Evolutionary conservation across 2,888 invertebrate genomes (phyloP).

Genomic region (Phragmatobia fuliginosa): DNA sequence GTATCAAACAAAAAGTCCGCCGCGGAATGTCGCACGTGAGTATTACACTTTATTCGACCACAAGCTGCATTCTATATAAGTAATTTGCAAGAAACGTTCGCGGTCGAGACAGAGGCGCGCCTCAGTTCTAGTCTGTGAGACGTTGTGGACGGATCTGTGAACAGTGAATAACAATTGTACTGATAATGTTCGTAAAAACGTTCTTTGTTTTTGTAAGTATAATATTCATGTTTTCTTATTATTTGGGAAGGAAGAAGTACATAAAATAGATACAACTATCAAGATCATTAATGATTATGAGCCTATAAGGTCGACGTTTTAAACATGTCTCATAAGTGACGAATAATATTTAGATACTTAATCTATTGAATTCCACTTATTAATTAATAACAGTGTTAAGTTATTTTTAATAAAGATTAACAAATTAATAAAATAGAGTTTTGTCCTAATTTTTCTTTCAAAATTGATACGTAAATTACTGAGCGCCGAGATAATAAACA

Average conservation of each 20-base stretch:
- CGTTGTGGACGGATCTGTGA: background rate
- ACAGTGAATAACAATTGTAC: background rate
- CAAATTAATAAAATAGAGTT: no score
- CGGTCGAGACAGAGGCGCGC: background rate
- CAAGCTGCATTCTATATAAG: conserved; percentile 8
- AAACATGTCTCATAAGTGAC: background rate
- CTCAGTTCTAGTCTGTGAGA: background rate
- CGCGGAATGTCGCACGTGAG: background rate
- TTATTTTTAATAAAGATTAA: no score
- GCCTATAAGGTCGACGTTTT: background rate
- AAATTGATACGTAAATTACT: background rate
- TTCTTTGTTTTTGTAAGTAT: conserved; percentile 42
- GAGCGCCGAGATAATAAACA: background rate
- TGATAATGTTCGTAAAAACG: conserved; percentile 37
- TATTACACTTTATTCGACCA: background rate
- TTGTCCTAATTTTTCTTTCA: background rate
- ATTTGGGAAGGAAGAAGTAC: background rate
- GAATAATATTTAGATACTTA: background rate
- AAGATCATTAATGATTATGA: no score
- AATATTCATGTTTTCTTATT: background rate
- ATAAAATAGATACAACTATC: background rate
- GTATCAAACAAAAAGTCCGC: conserved; percentile 1
- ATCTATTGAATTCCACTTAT: background rate
- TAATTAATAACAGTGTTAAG: background rate
- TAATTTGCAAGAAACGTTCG: conserved; percentile 5